Percentiles rank a stretch among this genome's conserved stretches.
These are phyloP conservation scores for Pseudomyrmex cubaensis DNA, from an alignment of 1,140 invertebrate genomes.

Conservation along the genomic window DNA sequence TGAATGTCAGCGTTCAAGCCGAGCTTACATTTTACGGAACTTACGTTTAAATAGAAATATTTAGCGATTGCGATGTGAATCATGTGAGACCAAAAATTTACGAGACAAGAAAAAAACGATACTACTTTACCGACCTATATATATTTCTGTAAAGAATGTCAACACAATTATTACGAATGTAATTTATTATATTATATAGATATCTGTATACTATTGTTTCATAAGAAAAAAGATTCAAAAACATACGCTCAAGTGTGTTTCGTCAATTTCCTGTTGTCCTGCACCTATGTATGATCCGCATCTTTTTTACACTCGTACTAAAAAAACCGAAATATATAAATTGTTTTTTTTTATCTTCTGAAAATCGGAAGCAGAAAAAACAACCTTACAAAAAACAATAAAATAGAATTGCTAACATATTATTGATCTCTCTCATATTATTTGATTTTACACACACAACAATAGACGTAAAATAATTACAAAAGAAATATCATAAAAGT, in stretches of 20 bases:
- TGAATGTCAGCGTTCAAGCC: constrained; percentile 17
- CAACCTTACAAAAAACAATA: too few relatives aligned
- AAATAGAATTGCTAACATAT: too few relatives aligned
- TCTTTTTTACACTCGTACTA: background rate
- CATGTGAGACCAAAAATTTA: constrained; percentile 68
- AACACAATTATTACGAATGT: constrained; percentile 75
- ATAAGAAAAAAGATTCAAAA: constrained; percentile 55
- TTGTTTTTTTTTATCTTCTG: too few relatives aligned
- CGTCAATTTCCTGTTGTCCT: background rate
- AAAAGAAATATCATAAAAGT: too few relatives aligned
- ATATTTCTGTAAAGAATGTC: constrained; percentile 76
- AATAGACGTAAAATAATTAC: too few relatives aligned
- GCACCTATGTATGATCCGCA: too few relatives aligned
- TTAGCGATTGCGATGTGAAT: constrained; percentile 58
- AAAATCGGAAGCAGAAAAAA: too few relatives aligned
- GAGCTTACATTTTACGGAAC: constrained; percentile 36
- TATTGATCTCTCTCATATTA: too few relatives aligned
- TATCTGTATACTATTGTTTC: constrained; percentile 78
- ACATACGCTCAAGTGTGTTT: background rate
- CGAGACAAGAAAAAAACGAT: constrained; percentile 16
- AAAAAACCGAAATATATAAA: background rate
- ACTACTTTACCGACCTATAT: constrained; percentile 71
- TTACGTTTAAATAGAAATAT: constrained; percentile 46
- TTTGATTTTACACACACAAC: too few relatives aligned
- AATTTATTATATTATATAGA: constrained; percentile 73